Percentiles rank a stretch among this genome's conserved stretches.
These are phyloP conservation scores for Saguinus midas DNA, from an alignment of 2,113 vertebrate genomes.

Conservation along the genomic window DNA sequence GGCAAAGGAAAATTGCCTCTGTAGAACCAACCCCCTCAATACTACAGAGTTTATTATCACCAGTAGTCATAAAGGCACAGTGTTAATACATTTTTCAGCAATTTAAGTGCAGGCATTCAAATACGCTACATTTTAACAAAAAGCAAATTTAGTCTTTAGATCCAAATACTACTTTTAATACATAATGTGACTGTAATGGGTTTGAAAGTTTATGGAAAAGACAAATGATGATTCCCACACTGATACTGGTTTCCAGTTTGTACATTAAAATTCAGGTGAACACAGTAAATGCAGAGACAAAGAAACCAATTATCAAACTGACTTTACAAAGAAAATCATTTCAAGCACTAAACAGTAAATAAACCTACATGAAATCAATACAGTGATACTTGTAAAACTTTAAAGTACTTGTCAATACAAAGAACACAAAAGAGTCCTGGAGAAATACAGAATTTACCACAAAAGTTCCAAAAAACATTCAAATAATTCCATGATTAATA, in stretches of 20 bases:
- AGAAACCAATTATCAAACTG: slow-evolving; percentile 24
- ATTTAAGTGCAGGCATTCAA: slow-evolving; percentile 31
- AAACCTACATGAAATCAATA: slow-evolving; percentile 42
- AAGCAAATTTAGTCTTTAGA: background rate
- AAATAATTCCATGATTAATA: background rate
- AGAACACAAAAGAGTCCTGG: background rate
- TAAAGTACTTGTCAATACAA: background rate
- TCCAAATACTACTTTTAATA: background rate
- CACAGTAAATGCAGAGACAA: background rate
- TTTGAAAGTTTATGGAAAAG: background rate
- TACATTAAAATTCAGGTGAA: slow-evolving; percentile 5
- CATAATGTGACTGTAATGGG: background rate
- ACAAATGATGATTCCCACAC: background rate
- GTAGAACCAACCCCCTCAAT: background rate
- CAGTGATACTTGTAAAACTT: background rate
- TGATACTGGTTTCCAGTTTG: background rate
- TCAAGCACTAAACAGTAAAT: slow-evolving; percentile 1
- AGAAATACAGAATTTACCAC: slow-evolving; percentile 19
- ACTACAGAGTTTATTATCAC: background rate
- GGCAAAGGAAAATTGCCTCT: slow-evolving; percentile 49
- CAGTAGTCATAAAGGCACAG: background rate
- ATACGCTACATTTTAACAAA: slow-evolving; percentile 2
- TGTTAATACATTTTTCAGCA: background rate
- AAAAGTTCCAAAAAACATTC: slow-evolving; percentile 24
- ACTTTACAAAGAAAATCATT: slow-evolving; percentile 46